These are phyloP conservation scores for Amphiprion percula DNA, from an alignment of 2,113 vertebrate species.

Conservation along the genomic window DNA sequence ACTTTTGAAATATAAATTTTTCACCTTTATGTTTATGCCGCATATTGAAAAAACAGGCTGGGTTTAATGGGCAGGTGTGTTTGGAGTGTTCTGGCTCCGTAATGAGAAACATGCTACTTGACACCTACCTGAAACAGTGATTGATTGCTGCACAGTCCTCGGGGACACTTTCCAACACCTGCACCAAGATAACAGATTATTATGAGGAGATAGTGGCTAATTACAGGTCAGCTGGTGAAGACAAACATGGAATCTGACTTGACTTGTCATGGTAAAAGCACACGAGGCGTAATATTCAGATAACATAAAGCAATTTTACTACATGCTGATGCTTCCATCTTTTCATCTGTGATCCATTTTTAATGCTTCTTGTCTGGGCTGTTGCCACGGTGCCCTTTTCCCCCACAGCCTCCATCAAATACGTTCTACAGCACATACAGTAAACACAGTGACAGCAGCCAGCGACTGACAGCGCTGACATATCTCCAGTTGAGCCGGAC, in stretches of 20 bases:
- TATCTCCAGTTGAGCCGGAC: background rate
- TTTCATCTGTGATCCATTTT: slow-evolving; percentile 25
- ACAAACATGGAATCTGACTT: background rate
- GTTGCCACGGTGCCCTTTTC: background rate
- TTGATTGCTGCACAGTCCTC: slow-evolving; percentile 8
- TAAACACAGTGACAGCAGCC: background rate
- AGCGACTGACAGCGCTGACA: slow-evolving; percentile 3
- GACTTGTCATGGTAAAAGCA: background rate
- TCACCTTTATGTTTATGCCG: no score
- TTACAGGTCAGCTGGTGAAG: no score
- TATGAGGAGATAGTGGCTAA: no score
- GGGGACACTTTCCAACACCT: background rate
- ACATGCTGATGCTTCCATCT: background rate
- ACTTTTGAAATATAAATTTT: no score
- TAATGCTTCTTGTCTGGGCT: slow-evolving; percentile 27
- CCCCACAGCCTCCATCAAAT: slow-evolving; percentile 27
- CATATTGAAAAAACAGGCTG: no score
- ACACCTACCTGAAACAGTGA: slow-evolving; percentile 30
- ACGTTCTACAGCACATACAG: slow-evolving; percentile 19
- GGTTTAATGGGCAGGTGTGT: no score
- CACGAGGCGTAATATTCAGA: rapidly evolving
- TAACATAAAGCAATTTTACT: background rate
- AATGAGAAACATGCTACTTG: slow-evolving; percentile 20
- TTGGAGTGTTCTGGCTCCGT: background rate
- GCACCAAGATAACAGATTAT: background rate